Percentiles rank a stretch among this genome's conserved stretches.
Conservation (phyloP, 2,888 invertebrate species). For the Sialis fuliginosa region DNA sequence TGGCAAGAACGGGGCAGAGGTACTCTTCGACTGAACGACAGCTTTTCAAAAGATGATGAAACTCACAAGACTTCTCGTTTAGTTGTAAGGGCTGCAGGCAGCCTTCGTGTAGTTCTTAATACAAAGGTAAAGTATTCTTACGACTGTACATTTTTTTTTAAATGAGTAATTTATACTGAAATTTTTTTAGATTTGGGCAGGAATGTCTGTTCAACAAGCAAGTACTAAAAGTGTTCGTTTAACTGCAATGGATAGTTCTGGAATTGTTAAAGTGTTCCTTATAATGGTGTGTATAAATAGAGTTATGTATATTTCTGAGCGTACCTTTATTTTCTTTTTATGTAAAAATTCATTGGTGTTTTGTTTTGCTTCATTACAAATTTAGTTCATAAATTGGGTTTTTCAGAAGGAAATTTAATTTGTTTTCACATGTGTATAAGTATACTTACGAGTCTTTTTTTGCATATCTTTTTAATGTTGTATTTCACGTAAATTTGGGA, state of each 20-base stretch:
- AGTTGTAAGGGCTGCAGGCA: slow-evolving; percentile 79
- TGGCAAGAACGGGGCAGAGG: slow-evolving; percentile 91
- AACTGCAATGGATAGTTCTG: slow-evolving; percentile 69
- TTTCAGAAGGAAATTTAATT: no score
- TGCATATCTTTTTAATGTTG: background rate
- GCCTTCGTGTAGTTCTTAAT: slow-evolving; percentile 76
- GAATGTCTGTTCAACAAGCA: slow-evolving; percentile 78
- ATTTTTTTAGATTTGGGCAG: slow-evolving; percentile 54
- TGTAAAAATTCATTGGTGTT: no score
- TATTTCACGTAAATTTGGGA: background rate
- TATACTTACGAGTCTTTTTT: no score
- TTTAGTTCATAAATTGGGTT: no score
- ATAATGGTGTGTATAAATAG: slow-evolving; percentile 42
- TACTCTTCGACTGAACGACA: slow-evolving; percentile 71
- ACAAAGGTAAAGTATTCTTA: slow-evolving; percentile 60
- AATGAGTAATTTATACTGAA: background rate
- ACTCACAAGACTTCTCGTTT: slow-evolving; percentile 47
- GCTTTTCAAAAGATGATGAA: slow-evolving; percentile 28
- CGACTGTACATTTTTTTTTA: background rate
- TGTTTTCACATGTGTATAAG: no score
- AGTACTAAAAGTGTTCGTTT: slow-evolving; percentile 74
- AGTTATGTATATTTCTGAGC: background rate
- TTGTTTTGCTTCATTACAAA: no score
- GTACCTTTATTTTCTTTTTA: background rate
- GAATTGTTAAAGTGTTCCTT: slow-evolving; percentile 72